phyloP scores from a whole-genome alignment of 2,888 invertebrate species.

The Sussaba pulchella region DNA sequence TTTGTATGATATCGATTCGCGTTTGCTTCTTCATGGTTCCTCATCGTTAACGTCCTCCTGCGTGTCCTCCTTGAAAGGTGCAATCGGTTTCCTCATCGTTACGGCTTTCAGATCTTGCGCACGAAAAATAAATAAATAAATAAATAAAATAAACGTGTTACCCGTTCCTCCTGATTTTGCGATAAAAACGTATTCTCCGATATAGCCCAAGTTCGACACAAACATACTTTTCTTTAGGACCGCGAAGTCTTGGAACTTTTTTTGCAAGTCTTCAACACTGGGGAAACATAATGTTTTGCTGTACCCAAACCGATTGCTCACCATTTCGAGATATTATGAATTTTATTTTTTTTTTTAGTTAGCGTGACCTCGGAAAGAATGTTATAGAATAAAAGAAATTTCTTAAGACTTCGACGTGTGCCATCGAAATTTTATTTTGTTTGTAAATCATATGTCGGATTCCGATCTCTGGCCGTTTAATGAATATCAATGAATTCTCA shows the following conservation, averaged over 20 bases:
- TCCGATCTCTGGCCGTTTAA: neutral
- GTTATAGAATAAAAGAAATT: too few species aligned
- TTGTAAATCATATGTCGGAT: neutral
- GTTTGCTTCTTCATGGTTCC: constrained; percentile 51
- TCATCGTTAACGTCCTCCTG: constrained; percentile 40
- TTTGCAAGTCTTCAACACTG: too few species aligned
- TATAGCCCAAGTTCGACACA: too few species aligned
- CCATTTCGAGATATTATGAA: neutral
- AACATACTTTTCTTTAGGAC: too few species aligned
- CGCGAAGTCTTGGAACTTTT: too few species aligned
- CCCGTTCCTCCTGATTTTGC: too few species aligned
- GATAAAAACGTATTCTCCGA: too few species aligned
- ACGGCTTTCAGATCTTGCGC: constrained; percentile 38
- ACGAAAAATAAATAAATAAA: neutral
- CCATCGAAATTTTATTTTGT: neutral
- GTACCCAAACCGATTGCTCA: neutral
- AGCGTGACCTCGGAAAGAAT: too few species aligned
- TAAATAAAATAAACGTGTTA: too few species aligned
- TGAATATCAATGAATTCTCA: neutral
- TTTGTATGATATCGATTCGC: constrained; percentile 64
- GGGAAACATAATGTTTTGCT: neutral
- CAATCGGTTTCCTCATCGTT: constrained; percentile 55
- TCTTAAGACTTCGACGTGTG: neutral
- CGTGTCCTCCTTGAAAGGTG: constrained; percentile 23
- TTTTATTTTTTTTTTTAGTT: too few species aligned